A percentile compares a stretch with the other conserved stretches of the same genome.
phyloP scores from a whole-genome alignment of 2,113 vertebrate genomes.

The Solenodon paradoxus region DNA sequence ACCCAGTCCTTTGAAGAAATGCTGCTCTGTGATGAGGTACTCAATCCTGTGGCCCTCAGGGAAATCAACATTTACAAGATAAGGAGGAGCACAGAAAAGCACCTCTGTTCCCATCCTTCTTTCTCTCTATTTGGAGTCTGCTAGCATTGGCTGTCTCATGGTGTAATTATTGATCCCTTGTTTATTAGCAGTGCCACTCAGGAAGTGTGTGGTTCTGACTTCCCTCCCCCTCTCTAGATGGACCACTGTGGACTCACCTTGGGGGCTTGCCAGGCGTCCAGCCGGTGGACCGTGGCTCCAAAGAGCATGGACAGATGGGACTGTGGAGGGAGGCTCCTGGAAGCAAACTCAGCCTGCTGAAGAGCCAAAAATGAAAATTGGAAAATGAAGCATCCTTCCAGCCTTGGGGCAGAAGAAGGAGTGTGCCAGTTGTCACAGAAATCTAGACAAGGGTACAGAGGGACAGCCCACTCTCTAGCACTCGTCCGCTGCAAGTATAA shows the following conservation, averaged over 20 bases:
- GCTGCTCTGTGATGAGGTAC: accelerated
- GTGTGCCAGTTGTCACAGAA: neutral
- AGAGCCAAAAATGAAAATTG: conserved; percentile 51
- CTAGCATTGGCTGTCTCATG: neutral
- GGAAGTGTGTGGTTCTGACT: neutral
- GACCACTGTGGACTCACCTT: neutral
- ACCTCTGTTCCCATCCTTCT: conserved; percentile 16
- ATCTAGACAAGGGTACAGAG: neutral
- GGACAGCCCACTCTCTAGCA: neutral
- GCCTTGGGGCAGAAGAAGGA: neutral
- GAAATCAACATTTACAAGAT: neutral
- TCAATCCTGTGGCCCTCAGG: neutral
- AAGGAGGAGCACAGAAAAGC: neutral
- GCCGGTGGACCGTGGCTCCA: neutral
- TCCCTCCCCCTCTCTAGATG: neutral
- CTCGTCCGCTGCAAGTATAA: accelerated
- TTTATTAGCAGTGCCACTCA: conserved; percentile 52
- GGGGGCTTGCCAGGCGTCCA: neutral
- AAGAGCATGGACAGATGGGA: conserved; percentile 25
- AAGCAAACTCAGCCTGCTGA: neutral
- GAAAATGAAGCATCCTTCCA: neutral
- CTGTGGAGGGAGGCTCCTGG: conserved; percentile 11
- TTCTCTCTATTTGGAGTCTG: neutral
- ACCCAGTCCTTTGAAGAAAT: neutral
- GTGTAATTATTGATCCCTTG: conserved; percentile 41